Evolutionary conservation across 92 coral and sea anemone species (phyloP), one percentile per base, ranked within the genome.

Genomic region (Phymanthus crucifer): DNA sequence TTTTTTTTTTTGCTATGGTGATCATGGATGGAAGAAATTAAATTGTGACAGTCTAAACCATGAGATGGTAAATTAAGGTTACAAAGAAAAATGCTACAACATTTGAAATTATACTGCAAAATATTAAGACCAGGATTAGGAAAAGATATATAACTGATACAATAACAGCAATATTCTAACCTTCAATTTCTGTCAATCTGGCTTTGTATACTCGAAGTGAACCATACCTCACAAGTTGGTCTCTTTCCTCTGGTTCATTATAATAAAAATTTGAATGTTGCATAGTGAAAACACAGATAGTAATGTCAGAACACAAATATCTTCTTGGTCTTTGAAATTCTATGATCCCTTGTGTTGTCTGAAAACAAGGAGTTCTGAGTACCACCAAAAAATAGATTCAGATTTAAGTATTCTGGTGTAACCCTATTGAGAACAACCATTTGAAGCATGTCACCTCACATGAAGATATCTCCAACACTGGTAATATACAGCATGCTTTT

Each of bases 171-270:
- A 34, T 7, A 74, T 48, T 76, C 80, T 50, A 76, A 82, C 86
- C 86, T 82, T 82, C 86, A 29, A 17, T 16, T 12, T 73, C 80
- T 1, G 65, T 71, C 43, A 45, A n/a, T 1, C 31, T 78, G 75
- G 80, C 72, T 77, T 47, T 36, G 48, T 56, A 71, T 33, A 82
- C 79, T 73, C 75, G 75, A 6, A 65, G 80, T 4, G 86, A 73
- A 38, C 86, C 86, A 82, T 36, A 82, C 72, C 74, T 82, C 70
- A 73, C 10, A 27, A 74, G 43, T 77, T 74, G 72, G 29, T 61
- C 26, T 12, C 36, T 38, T 34, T 32, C 43, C 10, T 65, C 71
- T 33, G 21, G 72, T 3, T 19, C 31, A 35, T 77, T 34, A 18
- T 38, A 37, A 75, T 57, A 54, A 12, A 38, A 4, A 64, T 48